Base-by-base conservation (phyloP, 2,797 vertebrate genomes). In the Sphenopsis melanotis region DNA sequence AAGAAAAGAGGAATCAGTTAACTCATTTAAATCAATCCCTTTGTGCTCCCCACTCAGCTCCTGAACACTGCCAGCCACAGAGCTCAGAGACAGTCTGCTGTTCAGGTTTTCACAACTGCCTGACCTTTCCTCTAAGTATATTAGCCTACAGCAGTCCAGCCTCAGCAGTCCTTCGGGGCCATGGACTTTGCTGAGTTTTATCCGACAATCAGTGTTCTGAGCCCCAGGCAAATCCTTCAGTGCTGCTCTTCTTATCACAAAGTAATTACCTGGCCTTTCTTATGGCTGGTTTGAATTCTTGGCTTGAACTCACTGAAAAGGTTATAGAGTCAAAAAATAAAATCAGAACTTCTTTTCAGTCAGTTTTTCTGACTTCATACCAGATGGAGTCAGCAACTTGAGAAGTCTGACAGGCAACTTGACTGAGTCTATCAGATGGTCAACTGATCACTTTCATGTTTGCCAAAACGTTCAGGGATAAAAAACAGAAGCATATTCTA, bases 91-190 rank as follows among this genome's bases (percentile, higher is more conserved):
- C 55, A 42, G 55, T 44, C 79, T 90, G 66, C 90, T 89, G 4
- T 9, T 90, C 70, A 55, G 42, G 15, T 77, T 90, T 68, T 78
- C 56, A 65, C 83, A 59, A 20, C 57, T 89, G 88, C 59, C 79
- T 97, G 97, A 95, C 95, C 92, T 96, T 96, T 95, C 82, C 63
- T 94, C 60, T 82, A 91, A 88, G 79, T 81, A 39, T 11, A 82
- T 71, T 42, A 96, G 89, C 87, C 72, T 87, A 18, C 60, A 93
- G 87, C 81, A 93, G 63, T 72, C 69, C 78, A 95, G 75, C 56
- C 63, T 57, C 60, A 10, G 78, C 61, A 71, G 56, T 55, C 90
- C 91, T 94, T 8, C 9, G 88, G 60, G 91, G 60, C 81, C 78
- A 12, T 6, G 50, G 94, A 64, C 78, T 94, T 93, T 39, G 81